Percentiles rank a stretch among this genome's conserved stretches.
These are phyloP conservation scores for Myotis davidii DNA, from an alignment of 2,113 vertebrate species.

Conservation along the genomic window DNA sequence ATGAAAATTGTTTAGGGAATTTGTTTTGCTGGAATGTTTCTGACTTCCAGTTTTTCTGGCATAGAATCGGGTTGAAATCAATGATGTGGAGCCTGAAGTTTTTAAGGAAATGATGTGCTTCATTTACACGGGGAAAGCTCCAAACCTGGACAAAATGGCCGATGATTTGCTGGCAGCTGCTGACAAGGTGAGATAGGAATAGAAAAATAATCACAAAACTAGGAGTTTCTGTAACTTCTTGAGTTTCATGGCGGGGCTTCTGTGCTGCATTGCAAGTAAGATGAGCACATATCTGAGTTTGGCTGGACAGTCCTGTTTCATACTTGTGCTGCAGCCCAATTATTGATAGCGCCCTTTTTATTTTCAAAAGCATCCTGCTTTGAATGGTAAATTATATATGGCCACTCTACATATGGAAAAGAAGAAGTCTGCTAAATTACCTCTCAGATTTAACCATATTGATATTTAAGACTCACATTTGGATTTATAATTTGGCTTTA, in stretches of 20 bases:
- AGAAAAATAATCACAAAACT: background rate
- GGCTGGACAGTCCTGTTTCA: background rate
- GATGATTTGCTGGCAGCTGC: constrained; percentile 96
- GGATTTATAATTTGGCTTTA: constrained; percentile 33
- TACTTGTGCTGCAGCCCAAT: background rate
- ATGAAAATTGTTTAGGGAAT: constrained; percentile 48
- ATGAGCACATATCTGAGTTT: background rate
- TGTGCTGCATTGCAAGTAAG: background rate
- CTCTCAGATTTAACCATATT: background rate
- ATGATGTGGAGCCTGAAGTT: constrained; percentile 96
- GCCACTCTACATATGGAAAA: background rate
- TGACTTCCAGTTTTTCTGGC: constrained; percentile 48
- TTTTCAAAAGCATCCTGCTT: background rate
- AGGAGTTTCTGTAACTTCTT: background rate
- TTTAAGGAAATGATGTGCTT: constrained; percentile 99
- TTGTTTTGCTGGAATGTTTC: constrained; percentile 57
- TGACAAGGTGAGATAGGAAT: constrained; percentile 89
- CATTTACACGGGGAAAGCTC: constrained; percentile 96
- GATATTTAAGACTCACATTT: constrained; percentile 12
- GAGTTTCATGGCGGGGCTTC: background rate
- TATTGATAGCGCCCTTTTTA: background rate
- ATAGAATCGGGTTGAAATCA: constrained; percentile 96
- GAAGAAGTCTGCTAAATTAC: background rate
- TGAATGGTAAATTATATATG: background rate
- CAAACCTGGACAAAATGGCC: constrained; percentile 98